Percentiles rank a stretch among this genome's conserved stretches.
phyloP scores from a whole-genome alignment of 1,140 invertebrate genomes.

The Bombus pascuorum region DNA sequence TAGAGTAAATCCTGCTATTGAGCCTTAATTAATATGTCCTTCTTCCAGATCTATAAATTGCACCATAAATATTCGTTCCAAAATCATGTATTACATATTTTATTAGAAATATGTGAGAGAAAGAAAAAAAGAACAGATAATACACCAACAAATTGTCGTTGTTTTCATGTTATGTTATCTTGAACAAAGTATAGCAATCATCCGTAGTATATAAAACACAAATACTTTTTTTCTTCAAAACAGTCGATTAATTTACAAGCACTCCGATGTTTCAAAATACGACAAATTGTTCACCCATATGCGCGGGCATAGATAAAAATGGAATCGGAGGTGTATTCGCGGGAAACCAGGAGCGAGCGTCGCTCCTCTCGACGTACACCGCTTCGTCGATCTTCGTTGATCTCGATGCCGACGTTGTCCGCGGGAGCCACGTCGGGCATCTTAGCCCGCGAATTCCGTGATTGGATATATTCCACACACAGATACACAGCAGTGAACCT shows the following conservation, averaged over 20 bases:
- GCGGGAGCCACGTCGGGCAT: slow-evolving; percentile 66
- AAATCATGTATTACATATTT: slow-evolving; percentile 10
- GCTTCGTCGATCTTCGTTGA: slow-evolving; percentile 37
- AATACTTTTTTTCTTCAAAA: slow-evolving; percentile 27
- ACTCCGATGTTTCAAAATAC: slow-evolving; percentile 27
- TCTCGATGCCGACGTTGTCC: slow-evolving; percentile 58
- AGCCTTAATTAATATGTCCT: slow-evolving; percentile 16
- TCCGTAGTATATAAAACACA: background rate
- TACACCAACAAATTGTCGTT: slow-evolving; percentile 16
- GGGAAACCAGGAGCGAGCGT: slow-evolving; percentile 52
- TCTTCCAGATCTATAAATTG: slow-evolving; percentile 23
- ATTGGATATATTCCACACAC: slow-evolving; percentile 39
- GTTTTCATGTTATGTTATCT: slow-evolving; percentile 26
- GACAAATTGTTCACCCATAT: slow-evolving; percentile 45
- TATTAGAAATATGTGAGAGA: background rate
- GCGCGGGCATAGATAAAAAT: slow-evolving; percentile 31
- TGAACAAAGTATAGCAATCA: slow-evolving; percentile 6
- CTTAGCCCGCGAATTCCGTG: slow-evolving; percentile 60
- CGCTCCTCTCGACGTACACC: slow-evolving; percentile 30
- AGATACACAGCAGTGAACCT: background rate
- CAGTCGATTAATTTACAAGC: slow-evolving; percentile 18
- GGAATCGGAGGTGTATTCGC: slow-evolving; percentile 38
- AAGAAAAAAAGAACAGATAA: background rate
- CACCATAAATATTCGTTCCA: slow-evolving; percentile 33
- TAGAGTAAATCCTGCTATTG: background rate